phyloP scores from a whole-genome alignment of 2,113 vertebrate genomes.

The Procavia capensis region DNA sequence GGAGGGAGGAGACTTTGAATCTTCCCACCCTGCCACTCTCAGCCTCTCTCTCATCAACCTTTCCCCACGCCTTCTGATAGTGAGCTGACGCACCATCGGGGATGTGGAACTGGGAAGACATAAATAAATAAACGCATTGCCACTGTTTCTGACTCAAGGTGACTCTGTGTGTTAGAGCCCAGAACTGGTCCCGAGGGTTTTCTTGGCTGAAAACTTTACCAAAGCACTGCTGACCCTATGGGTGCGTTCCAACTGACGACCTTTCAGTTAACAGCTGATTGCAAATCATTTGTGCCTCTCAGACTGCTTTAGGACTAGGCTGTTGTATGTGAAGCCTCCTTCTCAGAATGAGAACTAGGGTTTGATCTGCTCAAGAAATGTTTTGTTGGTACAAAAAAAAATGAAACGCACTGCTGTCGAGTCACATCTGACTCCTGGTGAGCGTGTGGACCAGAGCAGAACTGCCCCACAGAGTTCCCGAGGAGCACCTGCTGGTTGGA shows the following conservation, averaged over 20 bases:
- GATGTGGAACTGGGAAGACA: background rate
- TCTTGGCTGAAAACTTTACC: no score
- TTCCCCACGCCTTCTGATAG: background rate
- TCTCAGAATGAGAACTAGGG: background rate
- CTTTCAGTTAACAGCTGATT: background rate
- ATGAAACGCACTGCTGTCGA: no score
- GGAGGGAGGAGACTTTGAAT: no score
- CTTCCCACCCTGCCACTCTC: background rate
- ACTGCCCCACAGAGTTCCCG: no score
- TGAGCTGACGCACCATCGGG: background rate
- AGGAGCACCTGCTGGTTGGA: no score
- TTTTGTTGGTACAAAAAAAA: background rate
- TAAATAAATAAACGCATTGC: background rate
- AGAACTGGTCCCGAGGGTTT: no score
- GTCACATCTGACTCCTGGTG: no score
- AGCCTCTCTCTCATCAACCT: background rate
- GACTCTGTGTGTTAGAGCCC: background rate
- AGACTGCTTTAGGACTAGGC: background rate
- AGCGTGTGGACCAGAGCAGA: no score
- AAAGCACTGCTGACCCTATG: no score
- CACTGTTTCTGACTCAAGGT: background rate
- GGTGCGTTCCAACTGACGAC: background rate
- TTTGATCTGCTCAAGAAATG: background rate
- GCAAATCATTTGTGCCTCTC: background rate
- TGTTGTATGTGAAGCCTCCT: background rate